Evolutionary conservation across 2,113 vertebrate genomes (phyloP).

Genomic region (Oceanites oceanicus): DNA sequence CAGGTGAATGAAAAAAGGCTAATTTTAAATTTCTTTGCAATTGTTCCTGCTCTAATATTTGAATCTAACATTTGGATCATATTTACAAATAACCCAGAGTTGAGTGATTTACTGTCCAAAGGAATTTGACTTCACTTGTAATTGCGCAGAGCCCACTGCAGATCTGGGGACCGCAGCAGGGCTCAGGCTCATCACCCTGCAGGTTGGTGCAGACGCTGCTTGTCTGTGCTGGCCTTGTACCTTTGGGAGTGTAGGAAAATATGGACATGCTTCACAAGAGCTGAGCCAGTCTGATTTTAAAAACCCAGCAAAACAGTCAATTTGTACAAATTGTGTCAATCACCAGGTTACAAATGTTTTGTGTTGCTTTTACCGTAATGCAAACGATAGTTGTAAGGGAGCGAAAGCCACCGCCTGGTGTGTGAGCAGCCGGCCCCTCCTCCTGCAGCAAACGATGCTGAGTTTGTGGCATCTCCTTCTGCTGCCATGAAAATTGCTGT

Average conservation of each 20-base stretch:
- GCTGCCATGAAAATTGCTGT: slow-evolving; percentile 26
- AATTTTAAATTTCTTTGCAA: neutral
- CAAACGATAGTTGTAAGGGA: slow-evolving; percentile 23
- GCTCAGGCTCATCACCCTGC: neutral
- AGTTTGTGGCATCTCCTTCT: slow-evolving; percentile 5
- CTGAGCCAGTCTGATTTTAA: neutral
- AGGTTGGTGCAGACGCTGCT: neutral
- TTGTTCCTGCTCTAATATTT: neutral
- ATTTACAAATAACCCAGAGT: neutral
- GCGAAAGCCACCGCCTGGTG: neutral
- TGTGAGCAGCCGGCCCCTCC: slow-evolving; percentile 3
- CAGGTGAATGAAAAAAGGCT: neutral
- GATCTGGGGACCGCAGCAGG: neutral
- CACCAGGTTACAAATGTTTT: neutral
- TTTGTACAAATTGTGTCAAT: neutral
- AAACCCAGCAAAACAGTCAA: neutral
- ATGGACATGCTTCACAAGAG: neutral
- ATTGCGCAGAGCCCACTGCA: neutral
- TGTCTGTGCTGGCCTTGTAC: neutral
- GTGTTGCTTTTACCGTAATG: neutral
- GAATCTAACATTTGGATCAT: neutral
- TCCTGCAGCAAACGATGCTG: slow-evolving; percentile 1
- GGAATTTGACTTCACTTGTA: neutral
- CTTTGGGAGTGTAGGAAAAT: neutral
- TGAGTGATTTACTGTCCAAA: neutral